Evolutionary conservation across 2,797 vertebrate species (phyloP).

Genomic region (Lacerta agilis): DNA sequence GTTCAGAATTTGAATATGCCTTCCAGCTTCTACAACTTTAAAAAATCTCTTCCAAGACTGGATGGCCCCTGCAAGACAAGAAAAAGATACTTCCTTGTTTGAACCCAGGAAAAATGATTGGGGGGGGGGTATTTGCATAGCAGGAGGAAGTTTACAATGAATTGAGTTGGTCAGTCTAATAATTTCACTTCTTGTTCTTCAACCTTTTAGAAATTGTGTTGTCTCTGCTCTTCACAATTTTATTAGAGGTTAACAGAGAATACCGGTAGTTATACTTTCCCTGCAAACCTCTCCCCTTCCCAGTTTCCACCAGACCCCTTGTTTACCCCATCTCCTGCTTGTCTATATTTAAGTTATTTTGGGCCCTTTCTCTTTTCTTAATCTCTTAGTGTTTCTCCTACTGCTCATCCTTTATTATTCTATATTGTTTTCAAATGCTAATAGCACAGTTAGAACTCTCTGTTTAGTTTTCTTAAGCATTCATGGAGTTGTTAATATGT

Average conservation of each 20-base stretch:
- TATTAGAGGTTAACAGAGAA: neutral
- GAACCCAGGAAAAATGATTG: neutral
- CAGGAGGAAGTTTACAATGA: neutral
- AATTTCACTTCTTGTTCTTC: neutral
- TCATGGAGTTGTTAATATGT: neutral
- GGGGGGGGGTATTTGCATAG: neutral
- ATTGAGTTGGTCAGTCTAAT: neutral
- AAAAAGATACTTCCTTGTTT: neutral
- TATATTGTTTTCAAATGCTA: slow-evolving; percentile 3
- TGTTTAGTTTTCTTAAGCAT: slow-evolving; percentile 1
- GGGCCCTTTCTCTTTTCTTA: neutral
- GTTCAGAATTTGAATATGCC: neutral
- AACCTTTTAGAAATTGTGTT: neutral
- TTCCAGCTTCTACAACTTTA: neutral
- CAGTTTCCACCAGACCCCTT: too few species aligned
- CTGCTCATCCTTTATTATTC: neutral
- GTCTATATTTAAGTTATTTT: neutral
- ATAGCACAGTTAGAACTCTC: neutral
- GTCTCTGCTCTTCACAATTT: neutral
- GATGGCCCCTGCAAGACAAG: neutral
- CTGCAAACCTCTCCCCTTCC: neutral
- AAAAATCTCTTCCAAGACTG: neutral
- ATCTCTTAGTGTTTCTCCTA: neutral
- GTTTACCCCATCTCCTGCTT: neutral
- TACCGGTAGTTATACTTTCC: neutral